A percentile compares a stretch with the other conserved stretches of the same genome.
phyloP scores from a whole-genome alignment of 2,888 invertebrate genomes.

The Folsomia manolachei region DNA sequence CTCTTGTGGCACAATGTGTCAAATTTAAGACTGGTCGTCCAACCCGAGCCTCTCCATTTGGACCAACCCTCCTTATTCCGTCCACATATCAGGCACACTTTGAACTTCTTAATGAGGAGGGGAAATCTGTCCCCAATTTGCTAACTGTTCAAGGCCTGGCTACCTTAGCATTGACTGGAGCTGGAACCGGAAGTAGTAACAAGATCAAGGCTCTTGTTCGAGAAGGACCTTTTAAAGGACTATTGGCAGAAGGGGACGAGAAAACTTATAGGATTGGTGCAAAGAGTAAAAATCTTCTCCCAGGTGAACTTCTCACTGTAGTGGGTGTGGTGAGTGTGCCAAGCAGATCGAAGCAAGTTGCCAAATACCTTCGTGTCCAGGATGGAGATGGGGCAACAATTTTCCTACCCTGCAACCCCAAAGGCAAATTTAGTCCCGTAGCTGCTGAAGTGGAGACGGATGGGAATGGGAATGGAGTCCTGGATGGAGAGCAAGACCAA shows the following conservation, averaged over 20 bases:
- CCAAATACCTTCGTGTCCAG: slow-evolving; percentile 76
- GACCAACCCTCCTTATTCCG: slow-evolving; percentile 82
- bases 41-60: slow-evolving; percentile 69
- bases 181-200: slow-evolving; percentile 55
- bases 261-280: slow-evolving; percentile 55
- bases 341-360: slow-evolving; percentile 61
- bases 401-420: slow-evolving; percentile 66
- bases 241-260: slow-evolving; percentile 42
- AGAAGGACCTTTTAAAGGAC: slow-evolving; percentile 63
- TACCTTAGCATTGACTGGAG: slow-evolving; percentile 57
- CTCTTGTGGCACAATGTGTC: slow-evolving; percentile 82
- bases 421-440: slow-evolving; percentile 86
- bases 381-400: slow-evolving; percentile 81
- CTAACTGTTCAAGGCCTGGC: slow-evolving; percentile 81
- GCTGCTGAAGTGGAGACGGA: too few relatives aligned
- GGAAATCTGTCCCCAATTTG: slow-evolving; percentile 82
- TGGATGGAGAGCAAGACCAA: slow-evolving; percentile 66
- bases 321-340: slow-evolving; percentile 63
- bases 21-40: slow-evolving; percentile 60
- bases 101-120: slow-evolving; percentile 90
- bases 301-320: slow-evolving; percentile 79
- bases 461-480: too few relatives aligned
- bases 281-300: slow-evolving; percentile 66
- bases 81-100: slow-evolving; percentile 89
- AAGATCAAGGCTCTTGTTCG: slow-evolving; percentile 80